Base-by-base conservation (phyloP, 2,113 vertebrate species). In the Nestor notabilis region DNA sequence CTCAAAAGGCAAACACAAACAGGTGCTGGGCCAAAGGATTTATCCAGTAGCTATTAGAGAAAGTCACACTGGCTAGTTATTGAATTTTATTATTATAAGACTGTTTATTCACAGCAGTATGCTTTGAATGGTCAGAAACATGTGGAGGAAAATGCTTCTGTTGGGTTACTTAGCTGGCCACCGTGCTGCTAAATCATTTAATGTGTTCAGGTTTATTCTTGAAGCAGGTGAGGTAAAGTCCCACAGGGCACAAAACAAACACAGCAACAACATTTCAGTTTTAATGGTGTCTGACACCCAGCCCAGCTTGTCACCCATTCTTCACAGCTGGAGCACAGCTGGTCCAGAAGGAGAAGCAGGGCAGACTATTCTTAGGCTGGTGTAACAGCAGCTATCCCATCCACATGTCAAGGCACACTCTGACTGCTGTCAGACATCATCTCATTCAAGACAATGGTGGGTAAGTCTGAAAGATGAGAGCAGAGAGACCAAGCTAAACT, bases 291-390 rank as follows among this genome's bases (percentile, higher is more conserved):
- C 27, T 92, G 90, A 81, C 90, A 86, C 60, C 79, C 76, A 86
- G 37, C 33, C 55, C 46, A 43, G 68, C 60, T 92, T 95, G 46
- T 55, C 60, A 81, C 71, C 43, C 27, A 1, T 46, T 85, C 88
- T 43, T 88, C 90, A 90, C 90, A 93, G 90, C 66, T 90, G 71
- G 87, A 88, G 61, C 37, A 70, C 71, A 92, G 37, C 46, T 89
- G 66, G n/a, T 37, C n/a, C 46, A 90, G 91, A 72, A 91, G 56
- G 17, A 88, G n/a, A 63, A 37, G 17, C 28, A 37, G 43, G 17
- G 39, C 0, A 0, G 19, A 23, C 72, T 83, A 56, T 83, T 89
- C 77, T 76, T 47, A 72, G 56, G 24, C 37, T 53, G 70, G 52
- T 63, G 24, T 19, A 75, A 65, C 39, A 86, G 27, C 37, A 81